A percentile compares a stretch with the other conserved stretches of the same genome.
phyloP scores from a whole-genome alignment of 2,797 vertebrate species.

The Yasuhikotakia modesta region DNA sequence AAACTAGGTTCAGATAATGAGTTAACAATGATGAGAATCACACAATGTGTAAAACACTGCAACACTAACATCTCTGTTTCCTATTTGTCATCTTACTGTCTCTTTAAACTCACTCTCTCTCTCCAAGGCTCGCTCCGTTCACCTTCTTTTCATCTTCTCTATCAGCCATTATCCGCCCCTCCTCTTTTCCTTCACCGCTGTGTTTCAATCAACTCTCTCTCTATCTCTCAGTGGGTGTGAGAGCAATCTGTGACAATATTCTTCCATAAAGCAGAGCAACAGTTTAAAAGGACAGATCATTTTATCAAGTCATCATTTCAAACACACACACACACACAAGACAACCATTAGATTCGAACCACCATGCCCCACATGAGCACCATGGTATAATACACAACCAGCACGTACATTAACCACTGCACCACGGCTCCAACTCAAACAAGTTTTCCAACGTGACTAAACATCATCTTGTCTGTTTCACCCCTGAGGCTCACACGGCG shows the following conservation, averaged over 20 bases:
- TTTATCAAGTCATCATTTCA: constrained; percentile 12
- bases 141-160: constrained; percentile 70
- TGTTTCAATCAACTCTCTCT: constrained; percentile 45
- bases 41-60: neutral
- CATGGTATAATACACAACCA: too few relatives aligned
- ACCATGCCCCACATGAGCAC: too few relatives aligned
- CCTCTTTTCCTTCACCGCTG: constrained; percentile 45
- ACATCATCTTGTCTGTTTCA: neutral
- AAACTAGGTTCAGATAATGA: constrained; percentile 32
- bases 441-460: neutral
- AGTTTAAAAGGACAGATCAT: constrained; percentile 76
- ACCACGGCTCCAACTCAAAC: too few relatives aligned
- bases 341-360: neutral
- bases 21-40: constrained; percentile 9
- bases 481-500: constrained; percentile 30
- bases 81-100: constrained; percentile 32
- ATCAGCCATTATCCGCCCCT: constrained; percentile 52
- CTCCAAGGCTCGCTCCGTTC: constrained; percentile 52
- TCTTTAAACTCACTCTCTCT: constrained; percentile 62
- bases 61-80: neutral
- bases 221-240: constrained; percentile 32
- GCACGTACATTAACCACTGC: too few relatives aligned
- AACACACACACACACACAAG: constrained; percentile 1
- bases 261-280: constrained; percentile 75
- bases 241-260: constrained; percentile 60